Evolutionary conservation across 2,113 vertebrate genomes (phyloP), one percentile per base, ranked within the genome.

Genomic region (Ploceus nigricollis): DNA sequence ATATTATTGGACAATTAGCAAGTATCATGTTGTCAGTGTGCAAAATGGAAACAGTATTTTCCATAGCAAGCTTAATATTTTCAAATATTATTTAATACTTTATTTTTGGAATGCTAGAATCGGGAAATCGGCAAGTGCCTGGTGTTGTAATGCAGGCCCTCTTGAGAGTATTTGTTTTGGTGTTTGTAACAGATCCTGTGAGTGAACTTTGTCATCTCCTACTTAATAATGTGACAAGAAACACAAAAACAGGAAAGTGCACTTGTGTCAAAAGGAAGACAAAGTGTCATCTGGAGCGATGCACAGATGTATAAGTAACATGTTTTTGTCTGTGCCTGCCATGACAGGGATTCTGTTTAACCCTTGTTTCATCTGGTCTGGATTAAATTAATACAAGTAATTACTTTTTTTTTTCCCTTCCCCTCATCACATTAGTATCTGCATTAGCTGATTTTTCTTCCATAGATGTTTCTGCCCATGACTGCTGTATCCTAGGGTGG

Each of bases 401-500:
- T 53, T 68, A 6, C 2, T 25, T 39, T 48, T 47, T 20, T 21
- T 24, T 3, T 23, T 15, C 0, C 2, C 35, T 45, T n/a, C 40
- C 5, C 2, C 47, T 33, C 10, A 15, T 82, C 9, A 19, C 9
- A n/a, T n/a, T n/a, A n/a, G 33, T 13, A 66, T 50, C 68, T 1
- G 1, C 30, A 51, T 0, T 45, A 65, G 48, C 27, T 87, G 57
- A 22, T 56, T 79, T 83, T 79, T 92, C 75, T 33, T 79, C n/a
- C 4, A 3, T n/a, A 50, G 35, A 18, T 71, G 31, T 23, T 33
- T 69, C 33, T 82, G 61, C 15, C 24, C 44, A 18, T 16, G 16
- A 31, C 30, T 69, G 19, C 6, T n/a, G 1, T 31, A 56, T 72
- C 16, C 15, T 63, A 14, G 2, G 1, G 1, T 1, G 1, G 7